Base-by-base conservation (phyloP, 37 sponge, comb jelly and placozoan species). In the Halisarca cf. caerulea region DNA sequence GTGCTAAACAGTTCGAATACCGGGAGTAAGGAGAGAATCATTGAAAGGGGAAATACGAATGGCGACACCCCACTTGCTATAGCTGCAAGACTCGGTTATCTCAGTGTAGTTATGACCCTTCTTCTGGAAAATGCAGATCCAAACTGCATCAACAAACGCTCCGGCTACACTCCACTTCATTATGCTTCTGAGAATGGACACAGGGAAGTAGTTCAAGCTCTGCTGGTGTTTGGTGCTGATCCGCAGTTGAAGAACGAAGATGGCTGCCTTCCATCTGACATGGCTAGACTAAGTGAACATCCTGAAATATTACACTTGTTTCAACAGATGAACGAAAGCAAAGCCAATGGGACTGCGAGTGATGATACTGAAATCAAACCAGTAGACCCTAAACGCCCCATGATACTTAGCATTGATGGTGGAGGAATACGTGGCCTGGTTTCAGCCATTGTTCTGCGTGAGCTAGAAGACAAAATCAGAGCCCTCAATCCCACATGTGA, bases 111-210 rank as follows among this genome's bases (percentile, higher is more conserved):
- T 32, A 25, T 87, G 23, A 14, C 55, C 47, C 82, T 82, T 14
- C 82, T 87, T 14, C 75, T 59, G 39, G 87, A 36, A 64, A 75
- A 59, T 40, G 87, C 82, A 25, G 45, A 81, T 3, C 87, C 87
- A 0, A 58, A 81, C 27, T 18, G 34, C 21, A 21, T 27, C 23
- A 83, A 87, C 34, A 6, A 0, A 11, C 30, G 20, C 0, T 33
- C 82, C 9, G 87, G 87, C 23, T 32, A 84, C 70, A 87, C 91
- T 39, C 72, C 91, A 15, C 78, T 91, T 27, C 91, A 91, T n/a
- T 68, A 25, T 47, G 87, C 84, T 0, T 84, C 86, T 66, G 47
- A 24, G 18, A 24, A 41, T 30, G 71, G 84, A 14, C 17, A 82
- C n/a, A 44, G 20, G 0, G 33, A 47, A 11, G 15, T 91, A 18